Conservation (phyloP, 2,888 invertebrate species). For the Mythimna loreyi region DNA sequence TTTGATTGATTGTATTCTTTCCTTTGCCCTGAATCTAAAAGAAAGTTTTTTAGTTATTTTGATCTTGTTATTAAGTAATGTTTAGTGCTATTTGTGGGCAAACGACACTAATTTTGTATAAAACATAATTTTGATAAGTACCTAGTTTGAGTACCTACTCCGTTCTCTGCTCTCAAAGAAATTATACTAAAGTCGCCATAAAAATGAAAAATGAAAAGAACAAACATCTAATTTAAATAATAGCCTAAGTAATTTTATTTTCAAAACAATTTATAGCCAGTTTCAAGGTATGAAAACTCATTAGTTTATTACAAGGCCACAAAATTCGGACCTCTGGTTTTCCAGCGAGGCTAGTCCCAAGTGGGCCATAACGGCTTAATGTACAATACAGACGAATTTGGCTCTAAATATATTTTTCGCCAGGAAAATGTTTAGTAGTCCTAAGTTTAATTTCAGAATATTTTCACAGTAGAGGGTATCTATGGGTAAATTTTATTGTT, state of each 20-base stretch:
- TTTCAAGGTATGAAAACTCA: slow-evolving; percentile 56
- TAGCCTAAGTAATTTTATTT: slow-evolving; percentile 42
- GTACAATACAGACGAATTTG: slow-evolving; percentile 52
- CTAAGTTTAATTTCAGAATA: slow-evolving; percentile 1
- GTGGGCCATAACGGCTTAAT: slow-evolving; percentile 48
- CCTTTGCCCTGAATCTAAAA: neutral
- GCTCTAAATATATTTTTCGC: slow-evolving; percentile 42
- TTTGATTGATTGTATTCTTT: neutral
- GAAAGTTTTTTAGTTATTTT: neutral
- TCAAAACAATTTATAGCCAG: slow-evolving; percentile 48
- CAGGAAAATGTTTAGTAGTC: slow-evolving; percentile 31
- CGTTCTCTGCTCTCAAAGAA: neutral
- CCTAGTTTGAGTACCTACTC: neutral
- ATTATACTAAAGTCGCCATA: slow-evolving; percentile 9
- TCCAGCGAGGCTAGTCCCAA: slow-evolving; percentile 40
- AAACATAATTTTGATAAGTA: neutral
- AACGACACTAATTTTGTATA: neutral
- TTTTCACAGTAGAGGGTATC: neutral
- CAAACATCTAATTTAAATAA: slow-evolving; percentile 40
- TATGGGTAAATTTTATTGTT: neutral
- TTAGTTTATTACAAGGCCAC: slow-evolving; percentile 60
- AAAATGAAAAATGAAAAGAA: slow-evolving; percentile 15
- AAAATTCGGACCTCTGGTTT: slow-evolving; percentile 56
- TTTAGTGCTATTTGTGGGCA: neutral
- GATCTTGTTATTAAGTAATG: neutral